These are phyloP conservation scores for Crambe crambe DNA, from an alignment of 37 sponge, comb jelly and placozoan genomes.

Conservation along the genomic window DNA sequence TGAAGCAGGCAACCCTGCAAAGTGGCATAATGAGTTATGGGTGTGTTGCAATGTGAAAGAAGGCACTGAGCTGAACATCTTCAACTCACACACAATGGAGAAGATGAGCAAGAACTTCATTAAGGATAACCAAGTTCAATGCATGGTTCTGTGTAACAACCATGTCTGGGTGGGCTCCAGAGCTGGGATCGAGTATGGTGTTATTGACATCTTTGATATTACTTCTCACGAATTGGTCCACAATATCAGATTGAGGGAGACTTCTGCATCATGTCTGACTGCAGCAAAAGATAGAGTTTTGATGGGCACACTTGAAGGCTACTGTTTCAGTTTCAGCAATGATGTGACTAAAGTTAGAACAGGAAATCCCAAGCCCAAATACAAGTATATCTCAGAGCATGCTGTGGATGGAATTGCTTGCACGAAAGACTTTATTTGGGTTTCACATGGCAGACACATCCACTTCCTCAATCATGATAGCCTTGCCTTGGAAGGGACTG, in stretches of 20 bases:
- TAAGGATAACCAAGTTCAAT: constrained; percentile 63
- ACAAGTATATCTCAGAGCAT: constrained; percentile 41
- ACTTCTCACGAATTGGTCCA: constrained; percentile 40
- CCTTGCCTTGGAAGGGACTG: constrained; percentile 27
- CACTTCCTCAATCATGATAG: constrained; percentile 49
- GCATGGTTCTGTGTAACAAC: constrained; percentile 51
- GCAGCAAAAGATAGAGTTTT: constrained; percentile 40
- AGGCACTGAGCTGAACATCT: constrained; percentile 64
- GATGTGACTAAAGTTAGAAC: background rate
- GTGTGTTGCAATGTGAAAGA: constrained; percentile 61
- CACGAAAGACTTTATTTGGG: constrained; percentile 46
- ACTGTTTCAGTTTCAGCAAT: constrained; percentile 33
- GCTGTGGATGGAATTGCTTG: constrained; percentile 52
- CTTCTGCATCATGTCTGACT: constrained; percentile 56
- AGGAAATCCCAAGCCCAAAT: constrained; percentile 12
- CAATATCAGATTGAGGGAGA: constrained; percentile 51
- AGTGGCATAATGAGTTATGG: constrained; percentile 55
- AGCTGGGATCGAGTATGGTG: constrained; percentile 50
- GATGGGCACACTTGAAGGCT: constrained; percentile 72
- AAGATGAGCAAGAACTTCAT: constrained; percentile 22
- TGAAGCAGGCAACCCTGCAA: background rate
- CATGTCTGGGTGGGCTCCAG: constrained; percentile 70
- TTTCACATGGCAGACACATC: constrained; percentile 55
- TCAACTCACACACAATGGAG: constrained; percentile 52
- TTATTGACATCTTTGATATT: constrained; percentile 54